Conservation (phyloP, 2,113 vertebrate species). For the Neolamprologus falcicula region DNA sequence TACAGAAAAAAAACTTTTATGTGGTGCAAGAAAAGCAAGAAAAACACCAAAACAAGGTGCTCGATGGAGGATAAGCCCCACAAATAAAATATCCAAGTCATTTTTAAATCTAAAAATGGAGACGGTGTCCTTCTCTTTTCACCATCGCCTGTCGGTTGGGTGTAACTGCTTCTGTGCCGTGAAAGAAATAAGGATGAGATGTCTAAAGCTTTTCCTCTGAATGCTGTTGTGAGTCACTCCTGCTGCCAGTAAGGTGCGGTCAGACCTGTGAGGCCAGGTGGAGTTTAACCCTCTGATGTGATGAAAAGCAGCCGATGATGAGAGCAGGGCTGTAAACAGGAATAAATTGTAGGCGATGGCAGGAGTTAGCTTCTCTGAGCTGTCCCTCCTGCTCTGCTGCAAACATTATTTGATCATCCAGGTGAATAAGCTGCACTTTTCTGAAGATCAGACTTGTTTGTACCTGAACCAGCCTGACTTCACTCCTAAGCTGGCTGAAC, state of each 20-base stretch:
- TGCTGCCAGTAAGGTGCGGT: neutral
- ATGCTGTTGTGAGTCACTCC: neutral
- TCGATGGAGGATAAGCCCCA: rapidly evolving
- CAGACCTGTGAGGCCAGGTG: neutral
- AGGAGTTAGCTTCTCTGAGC: neutral
- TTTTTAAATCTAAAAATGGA: neutral
- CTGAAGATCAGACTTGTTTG: neutral
- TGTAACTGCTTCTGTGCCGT: neutral
- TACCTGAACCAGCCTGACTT: neutral
- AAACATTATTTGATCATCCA: neutral
- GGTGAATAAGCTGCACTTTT: neutral
- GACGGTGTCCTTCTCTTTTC: rapidly evolving
- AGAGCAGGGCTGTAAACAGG: neutral
- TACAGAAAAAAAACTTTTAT: neutral
- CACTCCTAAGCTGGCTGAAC: neutral
- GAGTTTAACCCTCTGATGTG: neutral
- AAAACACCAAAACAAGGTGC: neutral
- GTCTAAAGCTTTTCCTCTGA: neutral
- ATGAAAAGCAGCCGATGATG: rapidly evolving
- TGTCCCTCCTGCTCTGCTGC: neutral
- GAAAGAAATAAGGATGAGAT: neutral
- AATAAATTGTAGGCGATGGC: neutral
- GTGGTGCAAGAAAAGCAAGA: neutral
- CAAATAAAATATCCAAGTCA: rapidly evolving
- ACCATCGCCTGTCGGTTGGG: rapidly evolving